Base-by-base conservation (phyloP, 2,113 vertebrate species). In the Tor tambroides region DNA sequence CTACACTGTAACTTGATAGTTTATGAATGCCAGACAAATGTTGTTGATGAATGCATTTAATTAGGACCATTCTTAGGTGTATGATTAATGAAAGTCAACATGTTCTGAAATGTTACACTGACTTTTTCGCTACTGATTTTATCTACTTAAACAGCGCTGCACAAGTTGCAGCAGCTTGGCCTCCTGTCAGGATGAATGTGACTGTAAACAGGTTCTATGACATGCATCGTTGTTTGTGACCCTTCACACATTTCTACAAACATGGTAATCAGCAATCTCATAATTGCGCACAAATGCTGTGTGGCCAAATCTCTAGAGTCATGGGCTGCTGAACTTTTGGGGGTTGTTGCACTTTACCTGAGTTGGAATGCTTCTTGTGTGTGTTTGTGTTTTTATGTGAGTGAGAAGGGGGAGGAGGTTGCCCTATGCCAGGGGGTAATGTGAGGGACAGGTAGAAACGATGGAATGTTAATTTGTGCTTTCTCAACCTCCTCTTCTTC, bases 391-490 rank as follows among this genome's bases (percentile, higher is more conserved):
- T 28, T 79, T 43, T 63, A 30, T 65, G 83, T 63, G 80, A 71
- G 59, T 30, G 41, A 43, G 80, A 15, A 71, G 49, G n/a, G 35
- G 56, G 23, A 10, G 41, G 30, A 71, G 35, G n/a, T 61, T 49
- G 12, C 28, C 38, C 15, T 10, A 51, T 69, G 63, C 41, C 81
- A 69, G 38, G 41, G 81, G 65, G 80, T 65, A 65, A 81, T 83
- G 80, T 69, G 75, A 41, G 41, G 71, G 67, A 86, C 65, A 75
- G 85, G 67, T 43, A 89, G 77, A 81, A 85, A 87, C 85, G 83
- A 80, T 32, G 75, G 87, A 88, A 89, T 91, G 90, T 76, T 87
- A 87, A 89, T 86, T 86, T 80, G 87, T 41, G 67, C 63, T 54
- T 78, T 79, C 28, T 43, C 54, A 51, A 56, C 69, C 77, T 69